Percentiles rank a stretch among this genome's conserved stretches.
Conservation (phyloP, 2,797 vertebrate species). For the Peromyscus attwateri region DNA sequence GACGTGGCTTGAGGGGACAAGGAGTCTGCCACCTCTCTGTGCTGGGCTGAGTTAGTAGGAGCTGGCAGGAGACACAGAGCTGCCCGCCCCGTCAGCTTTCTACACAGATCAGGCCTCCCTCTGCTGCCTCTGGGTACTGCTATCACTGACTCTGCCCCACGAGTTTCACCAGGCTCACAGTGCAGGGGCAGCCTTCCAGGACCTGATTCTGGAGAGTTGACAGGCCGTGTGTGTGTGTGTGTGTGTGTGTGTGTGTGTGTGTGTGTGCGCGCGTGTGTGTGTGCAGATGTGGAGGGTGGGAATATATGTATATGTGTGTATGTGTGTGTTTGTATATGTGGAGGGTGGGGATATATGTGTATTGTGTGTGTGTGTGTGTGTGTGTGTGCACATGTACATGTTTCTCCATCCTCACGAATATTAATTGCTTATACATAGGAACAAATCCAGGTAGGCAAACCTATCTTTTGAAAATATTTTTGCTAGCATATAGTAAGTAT, state of each 20-base stretch:
- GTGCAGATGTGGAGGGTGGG: background rate
- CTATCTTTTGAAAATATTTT: background rate
- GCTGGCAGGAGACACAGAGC: slow-evolving; percentile 87
- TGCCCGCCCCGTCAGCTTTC: slow-evolving; percentile 94
- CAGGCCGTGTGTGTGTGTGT: background rate
- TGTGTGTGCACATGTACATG: background rate
- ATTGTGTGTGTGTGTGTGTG: too few relatives aligned
- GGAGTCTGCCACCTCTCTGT: slow-evolving; percentile 89
- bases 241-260: background rate
- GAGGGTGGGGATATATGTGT: too few relatives aligned
- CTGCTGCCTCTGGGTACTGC: slow-evolving; percentile 88
- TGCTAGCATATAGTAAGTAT: background rate
- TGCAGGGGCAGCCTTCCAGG: slow-evolving; percentile 80
- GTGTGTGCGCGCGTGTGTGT: background rate
- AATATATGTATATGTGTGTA: background rate
- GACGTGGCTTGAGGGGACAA: slow-evolving; percentile 88
- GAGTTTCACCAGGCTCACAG: slow-evolving; percentile 86
- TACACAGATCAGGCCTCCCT: slow-evolving; percentile 94
- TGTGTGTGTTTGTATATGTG: background rate
- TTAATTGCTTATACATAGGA: background rate
- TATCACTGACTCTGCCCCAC: slow-evolving; percentile 83
- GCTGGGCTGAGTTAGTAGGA: slow-evolving; percentile 84
- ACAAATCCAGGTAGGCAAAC: background rate
- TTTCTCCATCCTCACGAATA: background rate
- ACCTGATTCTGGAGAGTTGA: slow-evolving; percentile 63